phyloP scores from a whole-genome alignment of 2,113 vertebrate genomes.

The Jacana jacana region DNA sequence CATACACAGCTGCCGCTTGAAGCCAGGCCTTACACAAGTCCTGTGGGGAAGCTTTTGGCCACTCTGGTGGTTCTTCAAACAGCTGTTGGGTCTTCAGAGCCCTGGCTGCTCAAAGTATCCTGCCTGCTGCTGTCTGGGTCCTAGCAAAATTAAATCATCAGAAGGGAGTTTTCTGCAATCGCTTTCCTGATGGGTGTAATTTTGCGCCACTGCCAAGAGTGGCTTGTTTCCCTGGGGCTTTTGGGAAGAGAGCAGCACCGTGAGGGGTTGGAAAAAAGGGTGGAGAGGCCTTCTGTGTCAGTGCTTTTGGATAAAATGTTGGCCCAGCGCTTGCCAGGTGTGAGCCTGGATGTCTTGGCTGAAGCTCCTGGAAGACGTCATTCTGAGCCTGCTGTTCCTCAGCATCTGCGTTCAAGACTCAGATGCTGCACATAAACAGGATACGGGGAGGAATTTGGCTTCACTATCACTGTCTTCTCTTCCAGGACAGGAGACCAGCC shows the following conservation, averaged over 20 bases:
- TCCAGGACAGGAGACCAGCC: neutral
- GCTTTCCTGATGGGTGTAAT: neutral
- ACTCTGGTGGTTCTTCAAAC: neutral
- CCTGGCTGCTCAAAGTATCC: neutral
- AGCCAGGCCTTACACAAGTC: neutral
- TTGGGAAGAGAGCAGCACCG: fast-evolving
- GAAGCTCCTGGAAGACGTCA: neutral
- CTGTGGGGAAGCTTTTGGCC: neutral
- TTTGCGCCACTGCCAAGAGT: neutral
- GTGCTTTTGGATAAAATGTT: neutral
- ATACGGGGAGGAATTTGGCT: neutral
- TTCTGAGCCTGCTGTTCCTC: neutral
- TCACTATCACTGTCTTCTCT: neutral
- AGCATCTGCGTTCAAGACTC: neutral
- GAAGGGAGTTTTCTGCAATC: neutral
- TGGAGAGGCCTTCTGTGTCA: fast-evolving
- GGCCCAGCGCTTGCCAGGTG: neutral
- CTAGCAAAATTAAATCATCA: neutral
- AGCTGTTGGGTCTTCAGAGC: neutral
- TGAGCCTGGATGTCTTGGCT: neutral
- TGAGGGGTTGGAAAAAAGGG: neutral
- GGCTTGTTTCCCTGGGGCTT: neutral
- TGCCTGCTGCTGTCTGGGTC: neutral
- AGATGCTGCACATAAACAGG: neutral
- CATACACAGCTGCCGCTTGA: neutral